Evolutionary conservation across 1,140 invertebrate genomes (phyloP).

Genomic region (Megalonaias nervosa): DNA sequence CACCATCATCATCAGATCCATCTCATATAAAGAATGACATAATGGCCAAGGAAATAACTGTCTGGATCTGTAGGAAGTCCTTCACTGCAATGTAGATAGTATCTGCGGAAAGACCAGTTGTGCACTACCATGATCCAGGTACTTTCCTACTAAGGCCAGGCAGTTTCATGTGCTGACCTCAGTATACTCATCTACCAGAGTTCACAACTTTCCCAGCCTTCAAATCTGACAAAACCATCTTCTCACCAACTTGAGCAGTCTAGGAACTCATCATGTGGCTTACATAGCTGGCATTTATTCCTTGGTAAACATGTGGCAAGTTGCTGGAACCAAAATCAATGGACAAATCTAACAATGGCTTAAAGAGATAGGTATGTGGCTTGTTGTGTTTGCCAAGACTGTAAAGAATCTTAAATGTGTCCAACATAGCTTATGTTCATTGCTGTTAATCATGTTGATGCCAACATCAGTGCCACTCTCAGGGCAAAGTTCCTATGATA

Average conservation of each 20-base stretch:
- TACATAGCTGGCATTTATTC: neutral
- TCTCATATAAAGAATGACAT: constrained; percentile 25
- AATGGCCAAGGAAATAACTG: neutral
- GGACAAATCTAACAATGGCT: constrained; percentile 7
- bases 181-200: constrained; percentile 2
- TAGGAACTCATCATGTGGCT: constrained; percentile 5
- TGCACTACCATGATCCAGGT: neutral
- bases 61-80: neutral
- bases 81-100: neutral
- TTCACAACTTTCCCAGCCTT: neutral
- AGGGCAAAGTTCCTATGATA: neutral
- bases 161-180: constrained; percentile 1
- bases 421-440: neutral
- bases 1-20: constrained; percentile 24
- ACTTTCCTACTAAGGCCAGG: neutral
- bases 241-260: neutral
- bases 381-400: constrained; percentile 1
- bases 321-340: neutral
- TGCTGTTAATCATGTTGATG: neutral
- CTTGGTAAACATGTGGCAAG: neutral
- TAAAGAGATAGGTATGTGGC: constrained; percentile 19
- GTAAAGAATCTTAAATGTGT: constrained; percentile 2
- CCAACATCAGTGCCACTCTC: no score
- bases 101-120: neutral
- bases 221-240: neutral